Evolutionary conservation across 2,113 vertebrate genomes (phyloP).

Genomic region (Upupa epops): DNA sequence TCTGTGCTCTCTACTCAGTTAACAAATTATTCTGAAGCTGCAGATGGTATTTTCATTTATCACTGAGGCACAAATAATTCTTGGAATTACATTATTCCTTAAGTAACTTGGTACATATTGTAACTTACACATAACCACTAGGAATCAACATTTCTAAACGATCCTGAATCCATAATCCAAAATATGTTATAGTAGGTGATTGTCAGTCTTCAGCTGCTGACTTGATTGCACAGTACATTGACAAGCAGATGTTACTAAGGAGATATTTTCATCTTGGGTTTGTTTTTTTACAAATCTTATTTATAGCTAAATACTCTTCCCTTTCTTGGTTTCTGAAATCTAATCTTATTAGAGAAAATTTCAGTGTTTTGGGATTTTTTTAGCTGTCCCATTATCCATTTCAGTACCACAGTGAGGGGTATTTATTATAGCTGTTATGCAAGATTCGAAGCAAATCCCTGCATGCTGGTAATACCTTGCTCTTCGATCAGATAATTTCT

Average conservation of each 20-base stretch:
- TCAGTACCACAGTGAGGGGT: slow-evolving; percentile 13
- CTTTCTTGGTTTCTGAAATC: background rate
- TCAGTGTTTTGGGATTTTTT: background rate
- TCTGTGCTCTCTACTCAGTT: background rate
- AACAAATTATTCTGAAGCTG: slow-evolving; percentile 15
- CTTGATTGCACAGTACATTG: slow-evolving; percentile 19
- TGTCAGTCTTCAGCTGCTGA: slow-evolving; percentile 21
- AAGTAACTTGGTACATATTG: background rate
- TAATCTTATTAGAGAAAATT: background rate
- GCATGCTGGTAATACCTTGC: slow-evolving; percentile 39
- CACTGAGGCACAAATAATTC: background rate
- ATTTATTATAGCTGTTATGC: slow-evolving; percentile 62
- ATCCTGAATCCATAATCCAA: slow-evolving; percentile 19
- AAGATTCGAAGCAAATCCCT: slow-evolving; percentile 63
- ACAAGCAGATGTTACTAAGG: slow-evolving; percentile 22
- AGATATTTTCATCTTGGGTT: background rate
- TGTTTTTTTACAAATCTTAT: background rate
- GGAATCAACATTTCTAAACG: slow-evolving; percentile 37
- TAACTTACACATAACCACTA: slow-evolving; percentile 49
- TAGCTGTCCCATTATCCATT: slow-evolving; percentile 46
- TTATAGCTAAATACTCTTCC: background rate
- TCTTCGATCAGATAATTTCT: slow-evolving; percentile 70
- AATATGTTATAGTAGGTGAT: slow-evolving; percentile 13
- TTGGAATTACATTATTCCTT: slow-evolving; percentile 41
- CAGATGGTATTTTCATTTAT: slow-evolving; percentile 19